Conservation (phyloP, 2,888 invertebrate species). For the Amblyteles armatorius region DNA sequence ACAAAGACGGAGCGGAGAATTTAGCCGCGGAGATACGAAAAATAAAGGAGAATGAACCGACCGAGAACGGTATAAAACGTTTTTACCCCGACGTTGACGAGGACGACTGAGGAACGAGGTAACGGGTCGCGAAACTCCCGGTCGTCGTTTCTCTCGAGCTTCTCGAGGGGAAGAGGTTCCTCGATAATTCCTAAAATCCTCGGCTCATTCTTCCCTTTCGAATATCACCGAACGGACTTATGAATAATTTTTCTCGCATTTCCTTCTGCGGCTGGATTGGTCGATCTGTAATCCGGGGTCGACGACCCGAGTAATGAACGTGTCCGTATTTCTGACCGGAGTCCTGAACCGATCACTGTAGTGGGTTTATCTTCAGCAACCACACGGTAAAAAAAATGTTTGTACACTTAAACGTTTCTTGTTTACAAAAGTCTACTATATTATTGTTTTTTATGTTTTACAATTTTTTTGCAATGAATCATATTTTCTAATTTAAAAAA, state of each 20-base stretch:
- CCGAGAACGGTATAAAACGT: constrained; percentile 56
- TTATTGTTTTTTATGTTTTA: no score
- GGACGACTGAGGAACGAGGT: constrained; percentile 47
- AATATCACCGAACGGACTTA: constrained; percentile 18
- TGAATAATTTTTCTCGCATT: constrained; percentile 36
- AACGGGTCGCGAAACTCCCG: constrained; percentile 51
- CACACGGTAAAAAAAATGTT: neutral
- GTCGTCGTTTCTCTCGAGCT: constrained; percentile 45
- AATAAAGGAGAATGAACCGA: constrained; percentile 45
- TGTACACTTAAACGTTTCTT: neutral
- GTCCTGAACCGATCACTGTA: neutral
- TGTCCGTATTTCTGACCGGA: neutral
- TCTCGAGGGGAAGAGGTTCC: constrained; percentile 26
- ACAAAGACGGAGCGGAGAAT: constrained; percentile 6
- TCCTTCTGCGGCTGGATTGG: neutral
- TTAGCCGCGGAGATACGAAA: constrained; percentile 6
- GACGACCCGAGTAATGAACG: neutral
- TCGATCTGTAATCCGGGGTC: neutral
- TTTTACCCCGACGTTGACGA: constrained; percentile 41
- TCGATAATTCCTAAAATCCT: constrained; percentile 65
- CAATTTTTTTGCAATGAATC: no score
- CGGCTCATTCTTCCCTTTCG: neutral
- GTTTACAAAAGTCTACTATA: neutral
- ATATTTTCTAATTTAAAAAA: no score
- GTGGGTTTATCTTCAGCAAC: neutral